Percentiles rank a stretch among this genome's conserved stretches.
These are phyloP conservation scores for Xiphorhynchus erythropygius DNA, from an alignment of 2,797 vertebrate species.

Conservation along the genomic window DNA sequence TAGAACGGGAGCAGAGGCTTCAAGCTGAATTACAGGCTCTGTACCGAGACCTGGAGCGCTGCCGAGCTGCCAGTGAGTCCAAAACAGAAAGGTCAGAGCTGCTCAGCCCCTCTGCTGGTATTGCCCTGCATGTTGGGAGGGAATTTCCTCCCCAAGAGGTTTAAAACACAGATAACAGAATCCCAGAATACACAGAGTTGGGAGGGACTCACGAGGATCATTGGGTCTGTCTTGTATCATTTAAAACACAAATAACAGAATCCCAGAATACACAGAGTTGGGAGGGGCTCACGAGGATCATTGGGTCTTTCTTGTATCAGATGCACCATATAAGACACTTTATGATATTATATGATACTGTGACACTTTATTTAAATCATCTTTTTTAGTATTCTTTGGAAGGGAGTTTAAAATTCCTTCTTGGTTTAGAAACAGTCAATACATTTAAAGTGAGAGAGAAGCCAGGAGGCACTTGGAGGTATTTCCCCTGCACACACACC, in stretches of 20 bases:
- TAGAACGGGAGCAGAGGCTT: slow-evolving; percentile 80
- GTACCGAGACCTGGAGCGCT: slow-evolving; percentile 75
- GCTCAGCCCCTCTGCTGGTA: neutral
- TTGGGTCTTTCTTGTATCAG: neutral
- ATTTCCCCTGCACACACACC: neutral
- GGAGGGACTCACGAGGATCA: neutral
- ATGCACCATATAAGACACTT: neutral
- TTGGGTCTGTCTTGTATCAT: neutral
- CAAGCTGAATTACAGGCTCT: slow-evolving; percentile 80
- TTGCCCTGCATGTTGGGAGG: neutral
- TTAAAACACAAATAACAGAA: neutral
- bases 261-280: neutral
- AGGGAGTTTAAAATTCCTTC: neutral
- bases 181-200: neutral
- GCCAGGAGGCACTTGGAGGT: neutral
- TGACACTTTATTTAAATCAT: neutral
- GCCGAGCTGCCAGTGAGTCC: slow-evolving; percentile 75
- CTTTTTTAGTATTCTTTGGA: neutral
- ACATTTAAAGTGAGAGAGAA: neutral
- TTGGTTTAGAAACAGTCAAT: neutral
- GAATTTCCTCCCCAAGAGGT: slow-evolving; percentile 10
- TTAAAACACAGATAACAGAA: neutral
- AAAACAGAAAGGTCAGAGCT: slow-evolving; percentile 83
- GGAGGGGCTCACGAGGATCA: neutral
- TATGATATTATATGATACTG: neutral